Evolutionary conservation across 2,888 invertebrate genomes (phyloP).

Genomic region (Aporophyla lueneburgensis): DNA sequence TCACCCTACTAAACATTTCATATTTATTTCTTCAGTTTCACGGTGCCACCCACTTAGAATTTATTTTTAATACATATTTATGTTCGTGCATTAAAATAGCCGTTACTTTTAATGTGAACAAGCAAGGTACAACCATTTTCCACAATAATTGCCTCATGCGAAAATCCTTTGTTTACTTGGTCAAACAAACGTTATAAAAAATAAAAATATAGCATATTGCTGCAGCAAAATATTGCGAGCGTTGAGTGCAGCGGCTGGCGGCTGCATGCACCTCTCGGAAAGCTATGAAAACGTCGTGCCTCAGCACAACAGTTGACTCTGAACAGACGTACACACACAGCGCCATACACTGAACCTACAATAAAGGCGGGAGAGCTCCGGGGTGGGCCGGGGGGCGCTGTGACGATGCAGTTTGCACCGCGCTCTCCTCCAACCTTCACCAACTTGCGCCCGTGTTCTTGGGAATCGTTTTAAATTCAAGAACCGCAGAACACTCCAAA

Average conservation of each 20-base stretch:
- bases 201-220: slow-evolving; percentile 62
- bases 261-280: slow-evolving; percentile 76
- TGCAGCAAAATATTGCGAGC: slow-evolving; percentile 80
- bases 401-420: slow-evolving; percentile 90
- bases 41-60: slow-evolving; percentile 17
- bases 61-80: slow-evolving; percentile 43
- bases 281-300: slow-evolving; percentile 85
- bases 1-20: neutral
- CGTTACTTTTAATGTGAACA: slow-evolving; percentile 54
- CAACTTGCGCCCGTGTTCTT: slow-evolving; percentile 90
- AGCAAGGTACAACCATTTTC: slow-evolving; percentile 51
- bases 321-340: slow-evolving; percentile 82
- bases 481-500: slow-evolving; percentile 85
- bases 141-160: slow-evolving; percentile 54
- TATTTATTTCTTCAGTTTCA: slow-evolving; percentile 30
- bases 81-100: slow-evolving; percentile 39
- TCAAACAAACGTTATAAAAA: slow-evolving; percentile 60
- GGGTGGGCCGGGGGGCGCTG: slow-evolving; percentile 78
- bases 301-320: slow-evolving; percentile 88
- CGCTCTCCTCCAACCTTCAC: slow-evolving; percentile 90
- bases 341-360: slow-evolving; percentile 76
- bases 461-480: slow-evolving; percentile 91
- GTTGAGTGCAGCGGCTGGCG: slow-evolving; percentile 78
- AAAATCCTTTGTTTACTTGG: slow-evolving; percentile 63
- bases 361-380: slow-evolving; percentile 81